Evolutionary conservation across 1,140 invertebrate species (phyloP).

Genomic region (Bombus confusus): DNA sequence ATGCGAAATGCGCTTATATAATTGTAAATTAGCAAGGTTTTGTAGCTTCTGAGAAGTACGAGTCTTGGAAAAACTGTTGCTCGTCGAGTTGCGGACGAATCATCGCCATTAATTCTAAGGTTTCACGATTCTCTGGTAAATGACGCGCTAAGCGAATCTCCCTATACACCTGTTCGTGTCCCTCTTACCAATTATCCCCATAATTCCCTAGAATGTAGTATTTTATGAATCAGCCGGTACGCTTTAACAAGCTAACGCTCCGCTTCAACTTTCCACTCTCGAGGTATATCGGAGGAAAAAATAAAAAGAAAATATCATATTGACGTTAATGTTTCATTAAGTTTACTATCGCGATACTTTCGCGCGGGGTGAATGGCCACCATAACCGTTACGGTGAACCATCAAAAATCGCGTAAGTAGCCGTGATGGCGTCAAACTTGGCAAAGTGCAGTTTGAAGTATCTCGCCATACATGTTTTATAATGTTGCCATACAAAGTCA

Average conservation of each 20-base stretch:
- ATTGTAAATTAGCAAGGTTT: background rate
- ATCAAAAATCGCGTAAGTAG: background rate
- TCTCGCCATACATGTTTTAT: background rate
- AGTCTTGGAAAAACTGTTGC: background rate
- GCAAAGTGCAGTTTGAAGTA: background rate
- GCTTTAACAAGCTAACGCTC: background rate
- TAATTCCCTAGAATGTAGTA: background rate
- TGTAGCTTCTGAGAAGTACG: background rate
- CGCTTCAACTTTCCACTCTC: background rate
- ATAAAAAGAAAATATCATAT: background rate
- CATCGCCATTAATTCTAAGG: background rate
- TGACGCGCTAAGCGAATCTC: background rate
- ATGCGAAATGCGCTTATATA: background rate
- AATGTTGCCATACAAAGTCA: background rate
- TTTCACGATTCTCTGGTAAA: background rate
- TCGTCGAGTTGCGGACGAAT: background rate
- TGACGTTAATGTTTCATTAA: background rate
- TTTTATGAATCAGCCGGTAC: background rate
- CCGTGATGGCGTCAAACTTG: background rate
- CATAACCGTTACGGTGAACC: background rate
- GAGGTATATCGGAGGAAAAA: background rate
- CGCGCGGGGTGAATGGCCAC: background rate
- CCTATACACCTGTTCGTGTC: background rate
- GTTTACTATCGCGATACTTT: background rate
- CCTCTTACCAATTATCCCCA: background rate